Percentiles rank a stretch among this genome's conserved stretches.
Conservation (phyloP, 2,113 vertebrate genomes). For the Charina bottae region DNA sequence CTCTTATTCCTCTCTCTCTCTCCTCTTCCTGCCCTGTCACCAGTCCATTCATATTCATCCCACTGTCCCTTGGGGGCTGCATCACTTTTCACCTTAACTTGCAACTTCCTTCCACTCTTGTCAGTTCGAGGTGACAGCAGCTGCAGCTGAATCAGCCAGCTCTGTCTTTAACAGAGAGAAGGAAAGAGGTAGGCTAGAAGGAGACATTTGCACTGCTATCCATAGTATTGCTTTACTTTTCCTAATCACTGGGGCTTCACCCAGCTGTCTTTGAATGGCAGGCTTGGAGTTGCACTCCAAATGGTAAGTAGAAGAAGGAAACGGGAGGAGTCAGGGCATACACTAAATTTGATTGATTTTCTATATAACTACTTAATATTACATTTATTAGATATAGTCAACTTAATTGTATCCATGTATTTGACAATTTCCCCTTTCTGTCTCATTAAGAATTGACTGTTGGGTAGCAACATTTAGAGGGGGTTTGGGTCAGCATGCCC, state of each 20-base stretch:
- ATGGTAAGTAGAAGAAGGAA: neutral
- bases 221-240: too few relatives aligned
- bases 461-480: neutral
- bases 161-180: neutral
- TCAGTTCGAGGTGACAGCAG: neutral
- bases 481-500: neutral
- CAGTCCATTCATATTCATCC: neutral
- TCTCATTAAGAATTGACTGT: neutral
- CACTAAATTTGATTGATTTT: neutral
- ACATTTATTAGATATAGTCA: neutral
- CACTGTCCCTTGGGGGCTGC: neutral
- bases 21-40: neutral
- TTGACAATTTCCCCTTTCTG: neutral
- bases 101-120: neutral
- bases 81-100: neutral
- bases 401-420: neutral
- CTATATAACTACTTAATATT: neutral
- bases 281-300: neutral
- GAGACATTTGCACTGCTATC: neutral
- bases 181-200: neutral
- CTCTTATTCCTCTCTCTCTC: neutral
- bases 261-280: neutral
- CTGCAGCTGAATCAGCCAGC: neutral
- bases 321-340: neutral
- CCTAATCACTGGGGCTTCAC: neutral